A percentile compares a stretch with the other conserved stretches of the same genome.
Conservation (phyloP, 2,888 invertebrate genomes). For the Plagiodera versicolora region DNA sequence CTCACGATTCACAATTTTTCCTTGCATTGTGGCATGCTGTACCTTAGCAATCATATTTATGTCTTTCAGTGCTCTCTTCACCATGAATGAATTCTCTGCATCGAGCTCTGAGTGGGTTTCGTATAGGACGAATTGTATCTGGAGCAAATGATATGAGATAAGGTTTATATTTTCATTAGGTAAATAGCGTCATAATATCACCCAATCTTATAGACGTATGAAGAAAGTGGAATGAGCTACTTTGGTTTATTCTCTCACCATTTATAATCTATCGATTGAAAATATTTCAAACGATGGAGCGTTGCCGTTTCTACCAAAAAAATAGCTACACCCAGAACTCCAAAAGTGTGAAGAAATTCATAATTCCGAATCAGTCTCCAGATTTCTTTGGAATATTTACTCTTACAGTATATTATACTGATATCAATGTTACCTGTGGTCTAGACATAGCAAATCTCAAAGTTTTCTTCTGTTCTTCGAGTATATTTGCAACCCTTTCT, state of each 20-base stretch:
- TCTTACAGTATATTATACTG: background rate
- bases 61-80: slow-evolving; percentile 66
- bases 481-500: slow-evolving; percentile 64
- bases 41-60: slow-evolving; percentile 72
- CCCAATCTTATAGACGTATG: no score
- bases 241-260: no score
- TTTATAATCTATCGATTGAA: no score
- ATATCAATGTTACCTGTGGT: slow-evolving; percentile 62
- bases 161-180: no score
- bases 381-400: no score
- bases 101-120: slow-evolving; percentile 79
- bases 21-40: slow-evolving; percentile 62
- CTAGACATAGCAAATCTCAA: slow-evolving; percentile 74
- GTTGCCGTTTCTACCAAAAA: no score
- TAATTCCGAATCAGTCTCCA: no score
- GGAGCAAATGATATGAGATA: slow-evolving; percentile 20
- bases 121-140: slow-evolving; percentile 79
- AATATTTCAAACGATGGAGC: no score
- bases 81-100: slow-evolving; percentile 76
- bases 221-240: no score
- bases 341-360: no score
- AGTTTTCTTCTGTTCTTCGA: slow-evolving; percentile 76
- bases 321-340: no score
- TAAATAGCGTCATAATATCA: no score
- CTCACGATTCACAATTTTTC: slow-evolving; percentile 36